phyloP scores from a whole-genome alignment of 2,797 vertebrate genomes.

The Cyprinella venusta region DNA sequence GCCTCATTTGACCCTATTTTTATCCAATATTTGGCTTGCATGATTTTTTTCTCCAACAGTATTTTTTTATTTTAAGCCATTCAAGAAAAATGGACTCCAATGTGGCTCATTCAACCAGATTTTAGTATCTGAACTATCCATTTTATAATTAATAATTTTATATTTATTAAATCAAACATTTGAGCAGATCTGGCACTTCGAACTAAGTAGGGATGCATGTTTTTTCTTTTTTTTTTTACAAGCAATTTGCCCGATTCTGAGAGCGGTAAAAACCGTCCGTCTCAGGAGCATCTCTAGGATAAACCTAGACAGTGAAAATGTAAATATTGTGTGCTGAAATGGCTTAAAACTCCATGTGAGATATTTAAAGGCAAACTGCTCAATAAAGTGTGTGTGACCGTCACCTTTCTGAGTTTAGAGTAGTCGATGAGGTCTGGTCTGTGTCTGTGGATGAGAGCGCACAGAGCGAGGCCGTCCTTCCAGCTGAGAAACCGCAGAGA shows the following conservation, averaged over 20 bases:
- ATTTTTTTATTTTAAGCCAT: no score
- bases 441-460: conserved; percentile 94
- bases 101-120: neutral
- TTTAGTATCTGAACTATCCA: neutral
- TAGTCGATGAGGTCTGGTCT: conserved; percentile 88
- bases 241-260: neutral
- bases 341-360: neutral
- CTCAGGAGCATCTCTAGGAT: neutral
- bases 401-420: conserved; percentile 90
- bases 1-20: neutral
- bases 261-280: neutral
- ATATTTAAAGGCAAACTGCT: neutral
- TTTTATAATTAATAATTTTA: neutral
- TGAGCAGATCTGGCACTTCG: neutral
- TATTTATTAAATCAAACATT: neutral
- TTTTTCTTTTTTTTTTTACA: neutral
- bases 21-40: neutral
- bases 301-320: neutral
- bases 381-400: neutral
- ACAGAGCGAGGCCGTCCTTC: conserved; percentile 93
- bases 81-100: no score
- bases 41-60: neutral
- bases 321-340: neutral
- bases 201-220: neutral
- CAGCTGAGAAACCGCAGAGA: conserved; percentile 72